Percentiles rank a stretch among this genome's conserved stretches.
These are phyloP conservation scores for Acrocyrtus sp. DNA, from an alignment of 2,888 invertebrate species.

Conservation along the genomic window DNA sequence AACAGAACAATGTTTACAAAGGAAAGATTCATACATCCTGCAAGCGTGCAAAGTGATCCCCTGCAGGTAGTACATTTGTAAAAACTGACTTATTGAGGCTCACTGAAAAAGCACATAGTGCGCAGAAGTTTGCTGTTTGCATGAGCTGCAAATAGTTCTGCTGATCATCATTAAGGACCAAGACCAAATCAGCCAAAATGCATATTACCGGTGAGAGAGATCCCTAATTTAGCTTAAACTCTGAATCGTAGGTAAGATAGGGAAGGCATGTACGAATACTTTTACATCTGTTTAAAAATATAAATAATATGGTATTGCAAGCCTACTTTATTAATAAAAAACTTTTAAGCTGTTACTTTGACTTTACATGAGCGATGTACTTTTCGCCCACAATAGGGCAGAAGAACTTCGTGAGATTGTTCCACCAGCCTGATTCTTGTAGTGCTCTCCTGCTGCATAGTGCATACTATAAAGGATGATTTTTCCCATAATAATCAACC, in stretches of 20 bases:
- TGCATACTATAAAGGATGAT: constrained; percentile 13
- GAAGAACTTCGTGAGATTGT: constrained; percentile 44
- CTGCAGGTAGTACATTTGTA: background rate
- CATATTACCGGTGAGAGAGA: constrained; percentile 6
- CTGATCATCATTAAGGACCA: constrained; percentile 33
- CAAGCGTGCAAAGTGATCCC: background rate
- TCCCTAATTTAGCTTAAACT: too few relatives aligned
- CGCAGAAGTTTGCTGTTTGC: constrained; percentile 25
- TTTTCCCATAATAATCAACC: constrained; percentile 36
- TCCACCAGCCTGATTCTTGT: constrained; percentile 43
- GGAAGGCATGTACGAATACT: background rate
- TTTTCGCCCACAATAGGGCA: constrained; percentile 36
- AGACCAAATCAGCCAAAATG: constrained; percentile 42
- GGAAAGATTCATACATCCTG: background rate
- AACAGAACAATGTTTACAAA: background rate
- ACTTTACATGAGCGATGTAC: constrained; percentile 30
- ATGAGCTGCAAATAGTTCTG: background rate
- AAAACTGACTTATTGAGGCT: background rate
- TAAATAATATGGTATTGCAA: background rate
- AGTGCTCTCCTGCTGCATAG: constrained; percentile 19
- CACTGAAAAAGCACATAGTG: background rate
- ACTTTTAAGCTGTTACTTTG: constrained; percentile 1
- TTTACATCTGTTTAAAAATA: background rate
- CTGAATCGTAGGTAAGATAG: too few relatives aligned
- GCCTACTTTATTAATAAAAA: background rate